These are phyloP conservation scores for Pangasianodon hypophthalmus DNA, from an alignment of 2,113 vertebrate species.

Conservation along the genomic window DNA sequence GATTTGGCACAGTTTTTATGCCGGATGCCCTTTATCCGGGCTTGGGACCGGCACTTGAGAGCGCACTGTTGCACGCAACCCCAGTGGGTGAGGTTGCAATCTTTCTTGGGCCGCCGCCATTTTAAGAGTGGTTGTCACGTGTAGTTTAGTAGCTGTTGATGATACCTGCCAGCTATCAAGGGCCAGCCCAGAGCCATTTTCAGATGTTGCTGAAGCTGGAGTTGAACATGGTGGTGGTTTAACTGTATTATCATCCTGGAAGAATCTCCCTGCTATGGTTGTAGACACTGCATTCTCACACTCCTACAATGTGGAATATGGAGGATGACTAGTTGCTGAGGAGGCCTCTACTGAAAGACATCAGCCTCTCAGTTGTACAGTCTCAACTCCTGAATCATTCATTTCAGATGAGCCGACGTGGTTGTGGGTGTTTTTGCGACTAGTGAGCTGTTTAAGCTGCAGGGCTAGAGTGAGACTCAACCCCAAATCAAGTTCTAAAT, in stretches of 20 bases:
- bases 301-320: background rate
- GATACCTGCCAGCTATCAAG: background rate
- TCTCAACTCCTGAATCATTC: background rate
- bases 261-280: background rate
- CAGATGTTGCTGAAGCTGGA: background rate
- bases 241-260: background rate
- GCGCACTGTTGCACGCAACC: too few relatives aligned
- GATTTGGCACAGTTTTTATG: too few relatives aligned
- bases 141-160: background rate
- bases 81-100: background rate
- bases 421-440: background rate
- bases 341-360: background rate
- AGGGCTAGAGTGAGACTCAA: background rate
- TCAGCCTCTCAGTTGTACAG: background rate
- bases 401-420: background rate
- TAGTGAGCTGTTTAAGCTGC: background rate
- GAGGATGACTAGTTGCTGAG: background rate
- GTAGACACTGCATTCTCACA: background rate
- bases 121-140: background rate
- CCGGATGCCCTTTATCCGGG: too few relatives aligned
- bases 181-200: background rate
- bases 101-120: background rate
- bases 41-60: too few relatives aligned
- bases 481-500: background rate
- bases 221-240: background rate